Conservation (phyloP, 2,797 vertebrate genomes). For the Adelosebastes latens region DNA sequence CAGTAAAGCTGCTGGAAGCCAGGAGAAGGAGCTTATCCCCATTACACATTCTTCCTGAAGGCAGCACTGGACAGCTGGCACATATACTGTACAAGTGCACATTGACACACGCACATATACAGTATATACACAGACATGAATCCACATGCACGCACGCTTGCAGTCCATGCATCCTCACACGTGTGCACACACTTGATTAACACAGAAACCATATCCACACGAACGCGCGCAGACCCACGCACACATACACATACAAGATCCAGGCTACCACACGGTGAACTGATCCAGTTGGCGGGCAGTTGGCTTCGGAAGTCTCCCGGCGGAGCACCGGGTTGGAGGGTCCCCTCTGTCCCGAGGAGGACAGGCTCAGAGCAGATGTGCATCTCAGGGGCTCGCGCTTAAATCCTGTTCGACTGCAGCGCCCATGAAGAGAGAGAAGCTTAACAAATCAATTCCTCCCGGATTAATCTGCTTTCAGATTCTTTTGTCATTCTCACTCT, state of each 20-base stretch:
- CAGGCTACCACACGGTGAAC: constrained; percentile 17
- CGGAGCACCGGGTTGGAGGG: constrained; percentile 23
- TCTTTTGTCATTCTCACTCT: constrained; percentile 67
- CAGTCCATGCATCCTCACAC: constrained; percentile 23
- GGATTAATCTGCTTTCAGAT: constrained; percentile 75
- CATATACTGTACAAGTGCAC: constrained; percentile 41
- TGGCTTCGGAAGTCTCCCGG: constrained; percentile 32
- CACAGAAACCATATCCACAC: not conserved
- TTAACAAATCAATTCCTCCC: constrained; percentile 80
- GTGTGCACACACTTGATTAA: constrained; percentile 29
- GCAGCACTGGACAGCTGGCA: constrained; percentile 73
- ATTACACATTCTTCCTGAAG: constrained; percentile 74
- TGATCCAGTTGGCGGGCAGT: constrained; percentile 40
- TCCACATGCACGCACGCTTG: constrained; percentile 15
- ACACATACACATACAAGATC: not conserved
- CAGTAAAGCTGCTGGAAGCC: constrained; percentile 63
- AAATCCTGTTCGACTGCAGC: constrained; percentile 79
- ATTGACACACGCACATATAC: not conserved
- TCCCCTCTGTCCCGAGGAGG: constrained; percentile 43
- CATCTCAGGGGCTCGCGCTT: constrained; percentile 59
- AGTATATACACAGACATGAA: constrained; percentile 3
- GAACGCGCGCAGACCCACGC: not conserved
- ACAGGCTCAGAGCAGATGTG: constrained; percentile 68
- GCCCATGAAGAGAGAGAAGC: constrained; percentile 72
- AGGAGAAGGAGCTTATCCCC: constrained; percentile 73